phyloP scores from a whole-genome alignment of 2,888 invertebrate genomes.

The Hoplodrina ambigua region DNA sequence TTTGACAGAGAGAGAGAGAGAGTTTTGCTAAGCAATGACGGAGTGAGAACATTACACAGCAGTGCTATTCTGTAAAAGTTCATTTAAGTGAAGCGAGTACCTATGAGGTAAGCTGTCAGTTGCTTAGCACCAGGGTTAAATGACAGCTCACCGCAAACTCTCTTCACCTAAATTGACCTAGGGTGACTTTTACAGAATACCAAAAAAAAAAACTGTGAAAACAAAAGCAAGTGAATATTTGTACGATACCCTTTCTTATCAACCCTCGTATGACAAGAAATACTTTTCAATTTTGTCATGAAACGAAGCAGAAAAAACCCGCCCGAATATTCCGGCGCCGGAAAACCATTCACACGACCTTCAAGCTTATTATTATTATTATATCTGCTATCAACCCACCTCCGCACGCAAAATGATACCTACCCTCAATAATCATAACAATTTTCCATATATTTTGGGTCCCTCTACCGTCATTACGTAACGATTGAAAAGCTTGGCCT shows the following conservation, averaged over 20 bases:
- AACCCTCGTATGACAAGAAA: slow-evolving; percentile 8
- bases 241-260: neutral
- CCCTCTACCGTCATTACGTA: slow-evolving; percentile 59
- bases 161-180: neutral
- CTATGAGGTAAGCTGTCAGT: too few relatives aligned
- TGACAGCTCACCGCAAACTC: too few relatives aligned
- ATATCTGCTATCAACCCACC: neutral
- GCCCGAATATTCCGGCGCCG: slow-evolving; percentile 5
- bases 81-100: too few relatives aligned
- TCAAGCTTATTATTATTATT: slow-evolving; percentile 19
- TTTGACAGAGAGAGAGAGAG: too few relatives aligned
- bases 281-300: slow-evolving; percentile 21
- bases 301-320: slow-evolving; percentile 5
- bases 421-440: slow-evolving; percentile 44
- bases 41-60: neutral
- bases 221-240: slow-evolving; percentile 12
- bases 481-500: slow-evolving; percentile 69
- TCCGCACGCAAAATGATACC: slow-evolving; percentile 13
- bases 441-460: slow-evolving; percentile 29
- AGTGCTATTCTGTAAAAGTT: too few relatives aligned
- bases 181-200: neutral
- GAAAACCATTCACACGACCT: slow-evolving; percentile 25
- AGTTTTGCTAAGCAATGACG: too few relatives aligned
- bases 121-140: too few relatives aligned
- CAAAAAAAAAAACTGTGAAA: slow-evolving; percentile 2